These are phyloP conservation scores for Miichthys miiuy DNA, from an alignment of 2,797 vertebrate species.

Conservation along the genomic window DNA sequence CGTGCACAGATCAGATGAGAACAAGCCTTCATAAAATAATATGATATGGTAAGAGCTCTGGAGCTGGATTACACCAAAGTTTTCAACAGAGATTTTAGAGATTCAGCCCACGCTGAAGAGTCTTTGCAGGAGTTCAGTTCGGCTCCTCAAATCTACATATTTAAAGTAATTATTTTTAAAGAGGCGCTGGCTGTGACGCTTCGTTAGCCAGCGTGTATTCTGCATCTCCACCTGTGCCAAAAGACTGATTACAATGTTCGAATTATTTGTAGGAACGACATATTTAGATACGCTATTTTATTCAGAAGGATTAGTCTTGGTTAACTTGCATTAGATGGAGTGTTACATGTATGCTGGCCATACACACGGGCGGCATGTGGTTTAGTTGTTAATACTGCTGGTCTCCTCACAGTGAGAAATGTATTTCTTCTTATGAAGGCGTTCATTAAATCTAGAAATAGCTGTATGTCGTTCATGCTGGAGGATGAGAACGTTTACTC, in stretches of 20 bases:
- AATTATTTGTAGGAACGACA: constrained; percentile 7
- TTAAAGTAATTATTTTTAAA: constrained; percentile 39
- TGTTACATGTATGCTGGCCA: not conserved
- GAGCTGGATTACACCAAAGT: constrained; percentile 22
- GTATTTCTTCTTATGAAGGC: not conserved
- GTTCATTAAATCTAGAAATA: not conserved
- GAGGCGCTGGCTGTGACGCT: constrained; percentile 18
- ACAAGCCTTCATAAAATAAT: constrained; percentile 7
- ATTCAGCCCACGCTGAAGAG: constrained; percentile 25
- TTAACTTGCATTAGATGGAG: not conserved
- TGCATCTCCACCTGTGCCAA: constrained; percentile 20
- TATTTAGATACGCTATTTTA: not conserved
- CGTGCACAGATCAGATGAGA: constrained; percentile 32
- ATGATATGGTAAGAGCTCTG: constrained; percentile 11
- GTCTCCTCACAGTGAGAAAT: not conserved
- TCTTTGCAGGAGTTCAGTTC: constrained; percentile 22
- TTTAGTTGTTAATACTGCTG: not conserved
- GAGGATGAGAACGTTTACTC: not conserved
- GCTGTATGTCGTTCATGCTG: not conserved
- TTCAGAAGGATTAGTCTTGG: not conserved
- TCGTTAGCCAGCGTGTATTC: constrained; percentile 24
- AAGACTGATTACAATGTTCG: constrained; percentile 18
- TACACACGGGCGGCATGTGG: not conserved
- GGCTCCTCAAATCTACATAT: constrained; percentile 3
- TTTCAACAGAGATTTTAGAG: constrained; percentile 29